These are phyloP conservation scores for Diabrotica balteata DNA, from an alignment of 2,888 invertebrate genomes.

Conservation along the genomic window DNA sequence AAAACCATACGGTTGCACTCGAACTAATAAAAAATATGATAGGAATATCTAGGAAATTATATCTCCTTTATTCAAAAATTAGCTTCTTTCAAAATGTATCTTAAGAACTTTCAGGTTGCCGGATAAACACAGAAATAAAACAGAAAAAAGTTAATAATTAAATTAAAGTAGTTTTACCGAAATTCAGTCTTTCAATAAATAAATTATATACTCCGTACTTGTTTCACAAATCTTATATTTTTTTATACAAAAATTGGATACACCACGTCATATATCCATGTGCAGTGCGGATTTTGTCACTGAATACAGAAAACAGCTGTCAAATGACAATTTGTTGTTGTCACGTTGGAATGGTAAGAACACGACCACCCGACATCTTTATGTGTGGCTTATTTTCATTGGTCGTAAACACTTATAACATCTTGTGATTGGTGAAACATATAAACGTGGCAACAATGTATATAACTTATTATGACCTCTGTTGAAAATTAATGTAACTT, in stretches of 20 bases:
- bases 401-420: neutral
- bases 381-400: conserved; percentile 20
- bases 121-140: neutral
- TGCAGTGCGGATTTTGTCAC: conserved; percentile 2
- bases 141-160: neutral
- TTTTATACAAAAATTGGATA: conserved; percentile 5
- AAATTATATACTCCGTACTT: neutral
- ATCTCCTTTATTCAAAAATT: neutral
- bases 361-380: neutral
- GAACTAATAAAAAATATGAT: too few species aligned
- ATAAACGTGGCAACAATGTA: neutral
- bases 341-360: neutral
- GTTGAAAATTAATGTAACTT: neutral
- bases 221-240: conserved; percentile 1
- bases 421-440: conserved; percentile 1
- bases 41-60: too few species aligned
- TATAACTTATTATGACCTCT: neutral
- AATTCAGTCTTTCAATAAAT: conserved; percentile 3
- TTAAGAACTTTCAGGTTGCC: conserved; percentile 18
- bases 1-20: too few species aligned
- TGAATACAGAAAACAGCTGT: conserved; percentile 16
- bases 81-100: neutral
- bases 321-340: conserved; percentile 16
- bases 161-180: conserved; percentile 5
- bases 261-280: conserved; percentile 23